Percentiles rank a stretch among this genome's conserved stretches.
phyloP scores from a whole-genome alignment of 92 coral and sea anemone species.

The Porites evermanni region DNA sequence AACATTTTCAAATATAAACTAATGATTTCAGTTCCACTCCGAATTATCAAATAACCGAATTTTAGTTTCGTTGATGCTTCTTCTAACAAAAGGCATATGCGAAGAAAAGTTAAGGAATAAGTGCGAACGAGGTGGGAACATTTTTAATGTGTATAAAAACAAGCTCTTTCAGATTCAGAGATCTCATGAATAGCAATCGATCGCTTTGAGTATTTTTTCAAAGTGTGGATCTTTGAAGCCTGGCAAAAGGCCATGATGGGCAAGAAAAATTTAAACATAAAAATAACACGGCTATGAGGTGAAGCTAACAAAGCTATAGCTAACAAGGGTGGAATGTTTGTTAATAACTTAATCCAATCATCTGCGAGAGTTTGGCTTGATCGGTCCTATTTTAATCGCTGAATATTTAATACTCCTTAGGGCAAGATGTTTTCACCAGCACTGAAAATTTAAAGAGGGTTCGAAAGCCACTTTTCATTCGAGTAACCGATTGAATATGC shows the following conservation, averaged over 20 bases:
- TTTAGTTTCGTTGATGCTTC: not conserved
- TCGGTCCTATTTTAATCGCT: constrained; percentile 66
- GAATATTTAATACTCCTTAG: constrained; percentile 59
- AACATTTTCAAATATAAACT: not conserved
- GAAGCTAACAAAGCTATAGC: constrained; percentile 50
- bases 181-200: constrained; percentile 8
- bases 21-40: not conserved
- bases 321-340: constrained; percentile 67
- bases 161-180: constrained; percentile 16
- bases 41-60: not conserved
- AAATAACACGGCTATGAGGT: constrained; percentile 18
- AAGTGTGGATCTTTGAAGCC: constrained; percentile 14
- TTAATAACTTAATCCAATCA: constrained; percentile 88
- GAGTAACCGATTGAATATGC: constrained; percentile 36
- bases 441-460: constrained; percentile 46
- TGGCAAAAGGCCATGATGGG: constrained; percentile 56
- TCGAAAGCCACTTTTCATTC: constrained; percentile 48
- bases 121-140: constrained; percentile 67
- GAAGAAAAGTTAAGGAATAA: constrained; percentile 27
- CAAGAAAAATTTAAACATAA: constrained; percentile 4
- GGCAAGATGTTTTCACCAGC: constrained; percentile 38
- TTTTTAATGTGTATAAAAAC: constrained; percentile 7
- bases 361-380: constrained; percentile 52
- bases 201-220: constrained; percentile 1
- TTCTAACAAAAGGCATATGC: not conserved